phyloP scores from a whole-genome alignment of 1,140 invertebrate genomes.

The Drosophila bocki region DNA sequence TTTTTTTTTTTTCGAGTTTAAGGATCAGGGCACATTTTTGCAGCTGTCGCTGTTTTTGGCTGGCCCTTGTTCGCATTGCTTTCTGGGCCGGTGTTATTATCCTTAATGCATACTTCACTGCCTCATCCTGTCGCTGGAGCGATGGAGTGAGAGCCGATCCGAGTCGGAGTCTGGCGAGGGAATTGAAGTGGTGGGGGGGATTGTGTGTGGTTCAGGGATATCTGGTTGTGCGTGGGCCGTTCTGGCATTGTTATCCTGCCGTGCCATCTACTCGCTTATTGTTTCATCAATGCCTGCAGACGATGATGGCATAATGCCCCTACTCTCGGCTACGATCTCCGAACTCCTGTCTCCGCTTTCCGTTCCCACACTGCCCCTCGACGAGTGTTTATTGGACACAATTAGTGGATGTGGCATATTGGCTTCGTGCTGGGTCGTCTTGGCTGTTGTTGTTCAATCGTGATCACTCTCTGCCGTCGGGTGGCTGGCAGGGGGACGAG shows the following conservation, averaged over 20 bases:
- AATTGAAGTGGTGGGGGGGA: background rate
- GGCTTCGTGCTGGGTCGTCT: constrained; percentile 59
- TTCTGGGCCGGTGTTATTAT: constrained; percentile 82
- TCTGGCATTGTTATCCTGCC: constrained; percentile 74
- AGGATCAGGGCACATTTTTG: constrained; percentile 84
- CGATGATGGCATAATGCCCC: constrained; percentile 78
- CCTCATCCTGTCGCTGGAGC: constrained; percentile 66
- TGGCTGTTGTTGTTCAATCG: constrained; percentile 21
- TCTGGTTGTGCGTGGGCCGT: constrained; percentile 72
- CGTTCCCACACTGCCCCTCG: constrained; percentile 51
- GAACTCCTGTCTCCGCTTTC: constrained; percentile 47
- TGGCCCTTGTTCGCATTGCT: constrained; percentile 59
- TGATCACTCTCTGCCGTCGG: constrained; percentile 2
- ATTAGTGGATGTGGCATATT: constrained; percentile 80
- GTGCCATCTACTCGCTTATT: constrained; percentile 79
- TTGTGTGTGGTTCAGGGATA: constrained; percentile 10
- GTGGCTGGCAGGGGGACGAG: constrained; percentile 27
- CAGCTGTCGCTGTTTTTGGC: constrained; percentile 82
- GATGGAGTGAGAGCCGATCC: constrained; percentile 14
- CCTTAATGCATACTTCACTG: constrained; percentile 83
- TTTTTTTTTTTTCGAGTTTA: constrained; percentile 59
- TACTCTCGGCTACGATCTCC: constrained; percentile 9
- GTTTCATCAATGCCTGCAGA: constrained; percentile 82
- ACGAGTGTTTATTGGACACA: constrained; percentile 80
- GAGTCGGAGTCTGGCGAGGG: constrained; percentile 15